phyloP scores from a whole-genome alignment of 2,888 invertebrate species.

The Helleia helle region DNA sequence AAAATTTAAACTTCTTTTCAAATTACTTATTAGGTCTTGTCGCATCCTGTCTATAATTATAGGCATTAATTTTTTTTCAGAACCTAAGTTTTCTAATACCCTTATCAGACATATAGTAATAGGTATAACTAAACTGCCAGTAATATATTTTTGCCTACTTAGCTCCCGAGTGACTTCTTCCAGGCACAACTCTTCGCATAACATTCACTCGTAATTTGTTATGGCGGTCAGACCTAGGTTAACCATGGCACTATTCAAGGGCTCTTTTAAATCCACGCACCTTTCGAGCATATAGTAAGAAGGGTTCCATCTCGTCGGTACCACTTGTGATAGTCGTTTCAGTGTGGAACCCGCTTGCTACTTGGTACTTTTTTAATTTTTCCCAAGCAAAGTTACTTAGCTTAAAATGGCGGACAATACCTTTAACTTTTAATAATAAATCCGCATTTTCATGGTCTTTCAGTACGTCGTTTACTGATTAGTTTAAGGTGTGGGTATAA shows the following conservation, averaged over 20 bases:
- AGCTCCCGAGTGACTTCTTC: slow-evolving; percentile 12
- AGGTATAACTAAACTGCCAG: slow-evolving; percentile 9
- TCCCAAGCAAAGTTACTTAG: slow-evolving; percentile 11
- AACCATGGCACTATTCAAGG: slow-evolving; percentile 11
- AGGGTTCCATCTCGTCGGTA: slow-evolving; percentile 9
- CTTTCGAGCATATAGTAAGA: slow-evolving; percentile 8
- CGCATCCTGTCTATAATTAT: slow-evolving; percentile 1
- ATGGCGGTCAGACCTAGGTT: slow-evolving; percentile 6
- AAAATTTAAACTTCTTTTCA: slow-evolving; percentile 11
- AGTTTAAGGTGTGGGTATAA: slow-evolving; percentile 21
- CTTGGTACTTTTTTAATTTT: slow-evolving; percentile 9
- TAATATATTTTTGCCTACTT: slow-evolving; percentile 8
- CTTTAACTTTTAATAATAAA: slow-evolving; percentile 7
- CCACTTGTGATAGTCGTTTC: slow-evolving; percentile 8
- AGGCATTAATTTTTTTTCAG: neutral
- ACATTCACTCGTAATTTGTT: slow-evolving; percentile 1
- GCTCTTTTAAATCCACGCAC: slow-evolving; percentile 9
- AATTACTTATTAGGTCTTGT: slow-evolving; percentile 5
- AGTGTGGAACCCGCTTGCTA: neutral
- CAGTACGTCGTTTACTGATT: slow-evolving; percentile 9
- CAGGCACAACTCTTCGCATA: slow-evolving; percentile 9
- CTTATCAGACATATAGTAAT: slow-evolving; percentile 4
- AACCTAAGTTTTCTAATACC: slow-evolving; percentile 2
- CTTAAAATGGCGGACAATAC: slow-evolving; percentile 10
- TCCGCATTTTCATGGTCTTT: slow-evolving; percentile 1